Evolutionary conservation across 2,888 invertebrate species (phyloP), one percentile per base, ranked within the genome.

Genomic region (Cyaniris semiargus): DNA sequence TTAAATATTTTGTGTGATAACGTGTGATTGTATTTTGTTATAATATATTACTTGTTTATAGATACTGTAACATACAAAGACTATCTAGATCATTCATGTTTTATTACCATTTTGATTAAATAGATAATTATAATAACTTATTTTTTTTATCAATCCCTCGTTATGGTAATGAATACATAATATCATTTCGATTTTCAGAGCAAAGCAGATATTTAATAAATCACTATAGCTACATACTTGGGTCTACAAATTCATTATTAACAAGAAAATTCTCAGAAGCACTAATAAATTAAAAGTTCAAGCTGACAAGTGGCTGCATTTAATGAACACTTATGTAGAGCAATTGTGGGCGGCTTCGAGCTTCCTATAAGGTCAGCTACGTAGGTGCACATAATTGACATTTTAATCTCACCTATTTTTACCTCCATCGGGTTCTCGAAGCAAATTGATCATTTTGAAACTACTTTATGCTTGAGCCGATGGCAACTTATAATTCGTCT

Each of bases 401-500:
- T 58, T 58, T 58, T 58, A 58, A 58, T 58, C 21, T 58, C 58
- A 48, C 48, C 48, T 48, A 48, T 58, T 58, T 58, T 58, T 58
- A 21, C n/a, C 21, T 58, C 7, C 8, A 58, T 58, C 48, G 15
- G 38, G 18, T 58, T 21, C 58, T 21, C 21, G 8, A 58, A 21
- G 58, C 21, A 58, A 58, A 58, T 58, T 58, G 3, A 58, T 21
- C 7, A 58, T 15, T 70, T 7, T 27, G 18, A 27, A n/a, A 21
- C 23, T 60, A 60, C 15, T 8, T 48, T 53, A 18, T n/a, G n/a
- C n/a, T n/a, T n/a, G 48, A 53, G 53, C 15, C 1, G 53, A 15
- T 5, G 53, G 53, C 5, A 34, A n/a, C n/a, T 74, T 76, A 81
- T 81, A 92, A 60, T 85, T 94, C 93, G 80, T 94, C 93, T 80